Conservation (phyloP, 2,113 vertebrate species). For the Melanocharis versteri region DNA sequence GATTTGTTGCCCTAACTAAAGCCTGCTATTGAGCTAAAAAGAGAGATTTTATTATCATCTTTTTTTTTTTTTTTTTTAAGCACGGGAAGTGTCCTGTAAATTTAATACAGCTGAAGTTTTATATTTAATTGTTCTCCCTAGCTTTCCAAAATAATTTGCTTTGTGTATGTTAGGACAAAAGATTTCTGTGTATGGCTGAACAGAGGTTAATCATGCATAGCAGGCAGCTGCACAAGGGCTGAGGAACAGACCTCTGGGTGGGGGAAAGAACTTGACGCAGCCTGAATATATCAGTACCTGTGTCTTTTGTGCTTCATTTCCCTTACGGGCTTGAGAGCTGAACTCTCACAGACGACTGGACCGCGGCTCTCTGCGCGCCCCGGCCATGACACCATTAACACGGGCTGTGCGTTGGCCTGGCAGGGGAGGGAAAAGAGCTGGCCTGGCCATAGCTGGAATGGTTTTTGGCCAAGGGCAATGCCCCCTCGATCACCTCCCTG, state of each 20-base stretch:
- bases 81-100: conserved; percentile 56
- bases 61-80: background rate
- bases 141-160: conserved; percentile 99
- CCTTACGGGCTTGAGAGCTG: background rate
- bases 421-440: background rate
- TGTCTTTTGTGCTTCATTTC: conserved; percentile 22
- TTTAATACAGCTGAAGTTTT: conserved; percentile 77
- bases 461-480: background rate
- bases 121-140: conserved; percentile 79
- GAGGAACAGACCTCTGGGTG: conserved; percentile 75
- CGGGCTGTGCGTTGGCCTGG: fast-evolving
- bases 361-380: background rate
- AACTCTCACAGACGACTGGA: background rate
- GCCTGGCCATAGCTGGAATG: fast-evolving
- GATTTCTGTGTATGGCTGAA: conserved; percentile 89
- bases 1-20: background rate
- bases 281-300: conserved; percentile 77
- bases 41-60: background rate
- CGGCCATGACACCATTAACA: background rate
- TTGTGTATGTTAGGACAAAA: conserved; percentile 95
- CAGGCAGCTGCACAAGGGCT: conserved; percentile 79
- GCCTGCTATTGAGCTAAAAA: conserved; percentile 30
- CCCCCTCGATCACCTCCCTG: background rate
- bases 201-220: conserved; percentile 90
- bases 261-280: conserved; percentile 52